These are phyloP conservation scores for Oncorhynchus mykiss DNA, from an alignment of 2,113 vertebrate genomes.

Conservation along the genomic window DNA sequence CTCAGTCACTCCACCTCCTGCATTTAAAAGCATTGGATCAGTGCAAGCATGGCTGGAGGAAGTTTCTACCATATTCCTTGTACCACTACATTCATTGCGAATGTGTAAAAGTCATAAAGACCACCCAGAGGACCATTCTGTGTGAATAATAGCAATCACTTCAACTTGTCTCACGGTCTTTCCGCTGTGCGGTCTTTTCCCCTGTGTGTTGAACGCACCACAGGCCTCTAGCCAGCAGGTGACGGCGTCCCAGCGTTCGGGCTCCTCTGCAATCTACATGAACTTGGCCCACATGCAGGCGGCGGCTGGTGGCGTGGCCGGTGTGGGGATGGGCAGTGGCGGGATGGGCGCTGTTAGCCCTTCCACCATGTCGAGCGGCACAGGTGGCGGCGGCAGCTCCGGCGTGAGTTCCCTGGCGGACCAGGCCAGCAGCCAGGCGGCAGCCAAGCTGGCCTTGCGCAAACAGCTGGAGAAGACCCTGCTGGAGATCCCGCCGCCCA, in stretches of 20 bases:
- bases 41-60: too few species aligned
- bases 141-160: background rate
- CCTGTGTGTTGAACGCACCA: conserved; percentile 10
- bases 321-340: conserved; percentile 66
- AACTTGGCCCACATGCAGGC: conserved; percentile 96
- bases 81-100: too few species aligned
- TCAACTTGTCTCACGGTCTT: background rate
- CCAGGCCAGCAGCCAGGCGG: conserved; percentile 91
- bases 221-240: conserved; percentile 76
- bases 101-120: too few species aligned
- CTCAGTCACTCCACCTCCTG: too few species aligned
- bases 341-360: conserved; percentile 78
- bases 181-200: background rate
- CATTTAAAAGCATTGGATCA: too few species aligned
- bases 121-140: too few species aligned
- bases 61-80: too few species aligned
- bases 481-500: conserved; percentile 94
- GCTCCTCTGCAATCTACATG: conserved; percentile 95
- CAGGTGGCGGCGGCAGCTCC: conserved; percentile 17
- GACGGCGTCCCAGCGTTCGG: conserved; percentile 81
- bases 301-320: conserved; percentile 75
- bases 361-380: conserved; percentile 80
- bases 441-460: conserved; percentile 92
- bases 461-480: conserved; percentile 98
- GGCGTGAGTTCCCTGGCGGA: conserved; percentile 71